Evolutionary conservation across 2,113 vertebrate genomes (phyloP).

Genomic region (Hiodon alosoides): DNA sequence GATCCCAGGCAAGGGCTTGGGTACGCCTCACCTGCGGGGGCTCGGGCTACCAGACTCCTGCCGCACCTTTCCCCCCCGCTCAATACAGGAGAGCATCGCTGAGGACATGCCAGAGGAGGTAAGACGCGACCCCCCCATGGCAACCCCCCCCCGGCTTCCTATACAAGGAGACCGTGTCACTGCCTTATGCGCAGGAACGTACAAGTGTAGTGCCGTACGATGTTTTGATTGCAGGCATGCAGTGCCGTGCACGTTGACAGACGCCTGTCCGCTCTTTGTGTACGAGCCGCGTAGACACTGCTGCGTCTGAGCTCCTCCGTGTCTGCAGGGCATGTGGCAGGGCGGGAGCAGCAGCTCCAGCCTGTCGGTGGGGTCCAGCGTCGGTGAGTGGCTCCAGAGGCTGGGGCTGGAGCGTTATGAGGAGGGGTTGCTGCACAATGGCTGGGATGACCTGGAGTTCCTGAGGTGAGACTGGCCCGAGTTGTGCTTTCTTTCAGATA

Average conservation of each 20-base stretch:
- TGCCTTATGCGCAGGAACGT: not conserved
- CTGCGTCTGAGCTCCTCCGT: slow-evolving; percentile 1
- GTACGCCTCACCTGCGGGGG: slow-evolving; percentile 35
- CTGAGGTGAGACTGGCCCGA: slow-evolving; percentile 67
- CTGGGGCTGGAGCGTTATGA: slow-evolving; percentile 86
- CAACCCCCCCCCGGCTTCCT: too few species aligned
- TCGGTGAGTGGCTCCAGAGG: slow-evolving; percentile 83
- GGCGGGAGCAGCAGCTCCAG: slow-evolving; percentile 65
- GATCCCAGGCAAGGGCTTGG: slow-evolving; percentile 44
- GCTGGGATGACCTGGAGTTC: slow-evolving; percentile 96
- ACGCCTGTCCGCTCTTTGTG: too few species aligned
- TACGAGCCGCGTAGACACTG: not conserved
- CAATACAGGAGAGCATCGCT: slow-evolving; percentile 84
- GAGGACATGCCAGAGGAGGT: slow-evolving; percentile 90
- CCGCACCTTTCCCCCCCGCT: slow-evolving; percentile 76
- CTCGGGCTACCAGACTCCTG: slow-evolving; percentile 65
- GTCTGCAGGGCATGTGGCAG: slow-evolving; percentile 54
- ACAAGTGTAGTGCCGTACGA: too few species aligned
- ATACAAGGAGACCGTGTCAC: not conserved
- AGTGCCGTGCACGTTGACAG: too few species aligned
- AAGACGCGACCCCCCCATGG: not conserved
- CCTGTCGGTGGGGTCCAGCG: slow-evolving; percentile 68
- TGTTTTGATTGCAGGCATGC: too few species aligned
- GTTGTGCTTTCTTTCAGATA: not conserved
- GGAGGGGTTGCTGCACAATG: slow-evolving; percentile 84